Evolutionary conservation across 1,140 invertebrate genomes (phyloP).

Genomic region (Acromyrmex heyeri): DNA sequence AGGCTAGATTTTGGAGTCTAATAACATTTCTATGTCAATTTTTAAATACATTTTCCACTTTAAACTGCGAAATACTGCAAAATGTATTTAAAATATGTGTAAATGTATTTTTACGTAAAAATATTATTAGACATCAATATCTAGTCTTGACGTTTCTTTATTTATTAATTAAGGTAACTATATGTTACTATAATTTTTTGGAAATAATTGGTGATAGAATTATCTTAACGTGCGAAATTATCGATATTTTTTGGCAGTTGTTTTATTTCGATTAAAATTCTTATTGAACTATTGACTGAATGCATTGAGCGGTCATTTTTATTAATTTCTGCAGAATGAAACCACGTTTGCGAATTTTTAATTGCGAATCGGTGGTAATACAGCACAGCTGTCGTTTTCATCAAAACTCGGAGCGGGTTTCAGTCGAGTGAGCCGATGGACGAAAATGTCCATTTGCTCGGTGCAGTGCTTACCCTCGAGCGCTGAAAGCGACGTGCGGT

Average conservation of each 20-base stretch:
- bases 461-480: slow-evolving; percentile 39
- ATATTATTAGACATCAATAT: too few relatives aligned
- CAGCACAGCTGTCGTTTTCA: slow-evolving; percentile 38
- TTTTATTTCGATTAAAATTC: background rate
- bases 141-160: too few relatives aligned
- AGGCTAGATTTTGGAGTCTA: too few relatives aligned
- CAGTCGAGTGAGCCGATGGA: slow-evolving; percentile 1
- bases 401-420: background rate
- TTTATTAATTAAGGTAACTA: too few relatives aligned
- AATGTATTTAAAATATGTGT: too few relatives aligned
- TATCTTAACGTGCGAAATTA: too few relatives aligned
- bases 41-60: too few relatives aligned
- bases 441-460: slow-evolving; percentile 57
- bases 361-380: slow-evolving; percentile 18
- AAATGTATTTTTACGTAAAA: too few relatives aligned
- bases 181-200: background rate
- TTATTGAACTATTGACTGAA: background rate
- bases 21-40: too few relatives aligned
- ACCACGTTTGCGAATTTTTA: slow-evolving; percentile 12
- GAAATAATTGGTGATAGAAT: background rate
- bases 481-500: slow-evolving; percentile 20
- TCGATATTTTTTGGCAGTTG: background rate
- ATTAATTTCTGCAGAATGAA: slow-evolving; percentile 10
- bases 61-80: too few relatives aligned
- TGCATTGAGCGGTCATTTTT: background rate